Conservation (phyloP, 35 echinoderm and acorn worm species). For the Eucidaris tribuloides region DNA sequence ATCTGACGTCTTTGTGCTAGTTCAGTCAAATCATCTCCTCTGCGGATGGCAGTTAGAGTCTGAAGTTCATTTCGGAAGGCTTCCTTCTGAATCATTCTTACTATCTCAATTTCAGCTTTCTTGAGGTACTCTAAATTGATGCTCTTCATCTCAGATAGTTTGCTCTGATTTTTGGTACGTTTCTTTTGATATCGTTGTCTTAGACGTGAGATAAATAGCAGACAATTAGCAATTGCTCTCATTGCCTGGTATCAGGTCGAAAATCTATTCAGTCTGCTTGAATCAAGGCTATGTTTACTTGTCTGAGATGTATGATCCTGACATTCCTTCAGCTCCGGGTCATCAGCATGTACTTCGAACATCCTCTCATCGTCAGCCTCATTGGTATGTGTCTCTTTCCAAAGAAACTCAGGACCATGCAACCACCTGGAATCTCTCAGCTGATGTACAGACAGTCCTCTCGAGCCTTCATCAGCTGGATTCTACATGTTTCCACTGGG, state of each 20-base stretch:
- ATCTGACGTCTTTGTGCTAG: not conserved
- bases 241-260: constrained; percentile 34
- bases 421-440: constrained; percentile 30
- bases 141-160: not conserved
- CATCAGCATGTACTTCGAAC: not conserved
- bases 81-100: not conserved
- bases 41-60: not conserved
- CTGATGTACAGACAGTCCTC: constrained; percentile 6
- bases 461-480: constrained; percentile 42
- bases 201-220: not conserved
- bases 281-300: not conserved
- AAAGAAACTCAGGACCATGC: constrained; percentile 30
- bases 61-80: not conserved
- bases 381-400: not conserved
- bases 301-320: not conserved
- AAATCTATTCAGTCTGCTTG: constrained; percentile 33
- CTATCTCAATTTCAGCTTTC: not conserved
- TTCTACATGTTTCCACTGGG: constrained; percentile 55
- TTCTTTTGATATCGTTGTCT: not conserved
- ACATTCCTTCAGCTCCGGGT: not conserved
- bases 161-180: not conserved
- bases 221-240: constrained; percentile 15
- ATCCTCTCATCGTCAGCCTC: not conserved
- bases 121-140: not conserved
- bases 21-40: not conserved